phyloP scores from a whole-genome alignment of 2,113 vertebrate genomes.

The Brachyhypopomus occidentalis region DNA sequence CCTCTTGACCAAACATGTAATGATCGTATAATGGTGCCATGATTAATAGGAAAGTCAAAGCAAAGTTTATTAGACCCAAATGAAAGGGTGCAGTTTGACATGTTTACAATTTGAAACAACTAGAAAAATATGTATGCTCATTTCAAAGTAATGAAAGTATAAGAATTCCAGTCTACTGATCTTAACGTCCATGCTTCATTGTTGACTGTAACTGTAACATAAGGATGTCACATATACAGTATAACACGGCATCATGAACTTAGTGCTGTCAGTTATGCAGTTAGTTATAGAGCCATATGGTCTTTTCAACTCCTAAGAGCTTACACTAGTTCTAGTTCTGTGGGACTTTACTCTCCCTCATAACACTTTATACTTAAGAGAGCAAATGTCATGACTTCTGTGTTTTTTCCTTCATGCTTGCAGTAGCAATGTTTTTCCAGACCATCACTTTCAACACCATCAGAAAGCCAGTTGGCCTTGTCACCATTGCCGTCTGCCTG shows the following conservation, averaged over 20 bases:
- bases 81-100: not conserved
- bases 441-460: too few relatives aligned
- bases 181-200: not conserved
- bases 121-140: too few relatives aligned
- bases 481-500: too few relatives aligned
- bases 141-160: too few relatives aligned
- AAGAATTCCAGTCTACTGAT: too few relatives aligned
- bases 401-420: too few relatives aligned
- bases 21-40: not conserved
- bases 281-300: not conserved
- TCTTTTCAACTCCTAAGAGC: not conserved
- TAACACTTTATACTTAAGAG: too few relatives aligned
- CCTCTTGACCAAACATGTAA: not conserved
- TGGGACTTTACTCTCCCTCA: too few relatives aligned
- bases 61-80: not conserved
- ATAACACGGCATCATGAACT: not conserved
- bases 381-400: too few relatives aligned
- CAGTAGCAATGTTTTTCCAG: too few relatives aligned
- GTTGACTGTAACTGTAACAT: not conserved
- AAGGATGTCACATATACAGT: not conserved
- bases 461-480: too few relatives aligned
- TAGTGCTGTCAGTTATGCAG: not conserved
- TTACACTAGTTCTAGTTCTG: not conserved
- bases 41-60: not conserved
- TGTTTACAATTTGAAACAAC: not conserved